Evolutionary conservation across 2,888 invertebrate species (phyloP).

Genomic region (Orgyia antiqua): DNA sequence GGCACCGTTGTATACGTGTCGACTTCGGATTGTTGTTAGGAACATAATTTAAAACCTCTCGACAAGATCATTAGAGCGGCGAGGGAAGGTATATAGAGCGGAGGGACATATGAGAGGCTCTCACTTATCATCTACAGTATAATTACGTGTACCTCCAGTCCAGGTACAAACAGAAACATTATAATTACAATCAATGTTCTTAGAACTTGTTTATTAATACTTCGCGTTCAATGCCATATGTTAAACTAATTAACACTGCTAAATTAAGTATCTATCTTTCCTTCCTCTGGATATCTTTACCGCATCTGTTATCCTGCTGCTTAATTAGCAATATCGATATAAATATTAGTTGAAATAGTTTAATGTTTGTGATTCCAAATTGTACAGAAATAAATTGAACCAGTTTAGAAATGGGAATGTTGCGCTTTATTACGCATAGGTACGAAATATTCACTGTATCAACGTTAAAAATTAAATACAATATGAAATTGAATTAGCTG

Average conservation of each 20-base stretch:
- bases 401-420: no score
- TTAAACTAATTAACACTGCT: not conserved
- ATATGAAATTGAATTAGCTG: no score
- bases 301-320: slow-evolving; percentile 6
- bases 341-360: no score
- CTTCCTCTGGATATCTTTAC: slow-evolving; percentile 6
- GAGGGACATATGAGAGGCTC: slow-evolving; percentile 30
- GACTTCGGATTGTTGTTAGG: slow-evolving; percentile 67
- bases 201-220: not conserved
- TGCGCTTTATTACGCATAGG: no score
- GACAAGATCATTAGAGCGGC: slow-evolving; percentile 59
- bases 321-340: no score
- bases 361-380: no score
- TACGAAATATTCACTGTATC: no score
- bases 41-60: slow-evolving; percentile 71
- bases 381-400: no score
- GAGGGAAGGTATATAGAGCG: slow-evolving; percentile 18
- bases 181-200: no score
- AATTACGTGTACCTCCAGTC: not conserved
- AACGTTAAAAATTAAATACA: no score
- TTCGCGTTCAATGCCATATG: not conserved
- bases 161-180: no score
- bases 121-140: slow-evolving; percentile 20
- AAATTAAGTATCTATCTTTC: slow-evolving; percentile 12
- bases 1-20: slow-evolving; percentile 56